These are phyloP conservation scores for Cotesia glomerata DNA, from an alignment of 1,140 invertebrate species.

Conservation along the genomic window DNA sequence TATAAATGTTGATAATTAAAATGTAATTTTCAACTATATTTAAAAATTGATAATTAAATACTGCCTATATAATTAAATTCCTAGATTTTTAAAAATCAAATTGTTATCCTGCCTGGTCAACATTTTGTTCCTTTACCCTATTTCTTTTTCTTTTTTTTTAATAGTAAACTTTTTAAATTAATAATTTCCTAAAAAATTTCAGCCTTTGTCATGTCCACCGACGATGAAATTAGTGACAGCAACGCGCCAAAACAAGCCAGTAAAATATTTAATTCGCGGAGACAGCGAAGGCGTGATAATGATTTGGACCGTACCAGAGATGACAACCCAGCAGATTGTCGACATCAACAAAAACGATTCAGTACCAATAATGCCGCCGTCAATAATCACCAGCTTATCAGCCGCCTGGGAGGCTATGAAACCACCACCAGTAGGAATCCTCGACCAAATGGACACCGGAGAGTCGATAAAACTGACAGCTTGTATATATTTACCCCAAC, in stretches of 20 bases:
- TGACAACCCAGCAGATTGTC: slow-evolving; percentile 71
- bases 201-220: slow-evolving; percentile 89
- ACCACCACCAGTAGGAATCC: slow-evolving; percentile 85
- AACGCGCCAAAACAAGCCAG: slow-evolving; percentile 67
- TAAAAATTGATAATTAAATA: too few species aligned
- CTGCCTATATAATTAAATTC: too few species aligned
- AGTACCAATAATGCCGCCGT: slow-evolving; percentile 68
- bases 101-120: too few species aligned
- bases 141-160: not conserved
- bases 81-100: too few species aligned
- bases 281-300: slow-evolving; percentile 89
- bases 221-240: slow-evolving; percentile 81
- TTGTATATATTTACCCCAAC: slow-evolving; percentile 90
- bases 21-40: too few species aligned
- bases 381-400: slow-evolving; percentile 78
- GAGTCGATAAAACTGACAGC: slow-evolving; percentile 83
- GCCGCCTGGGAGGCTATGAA: slow-evolving; percentile 87
- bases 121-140: not conserved
- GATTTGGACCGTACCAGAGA: slow-evolving; percentile 87
- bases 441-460: slow-evolving; percentile 83
- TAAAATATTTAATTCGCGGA: slow-evolving; percentile 81
- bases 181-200: slow-evolving; percentile 34
- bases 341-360: slow-evolving; percentile 63
- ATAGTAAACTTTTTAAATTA: not conserved
- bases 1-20: too few species aligned